Conservation (phyloP, 2,888 invertebrate genomes). For the Conus canariensis region DNA sequence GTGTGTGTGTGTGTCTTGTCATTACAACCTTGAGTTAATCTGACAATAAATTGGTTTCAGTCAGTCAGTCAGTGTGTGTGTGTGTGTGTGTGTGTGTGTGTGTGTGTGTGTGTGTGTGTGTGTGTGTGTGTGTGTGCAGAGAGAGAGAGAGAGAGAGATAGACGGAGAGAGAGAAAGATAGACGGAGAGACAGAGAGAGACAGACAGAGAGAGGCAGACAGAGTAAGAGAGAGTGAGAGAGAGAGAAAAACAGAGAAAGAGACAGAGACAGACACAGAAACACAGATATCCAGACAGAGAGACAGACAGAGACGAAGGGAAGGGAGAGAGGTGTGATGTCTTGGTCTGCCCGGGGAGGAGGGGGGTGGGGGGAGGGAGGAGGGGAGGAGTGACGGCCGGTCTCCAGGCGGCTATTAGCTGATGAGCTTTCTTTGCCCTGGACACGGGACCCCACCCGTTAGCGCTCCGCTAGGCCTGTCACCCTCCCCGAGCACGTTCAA, state of each 20-base stretch:
- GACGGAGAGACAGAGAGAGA: too few species aligned
- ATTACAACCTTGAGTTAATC: too few species aligned
- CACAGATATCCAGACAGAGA: neutral
- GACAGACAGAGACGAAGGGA: neutral
- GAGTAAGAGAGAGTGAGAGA: neutral
- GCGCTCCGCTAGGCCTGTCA: neutral
- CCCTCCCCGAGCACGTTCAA: neutral
- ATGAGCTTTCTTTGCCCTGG: slow-evolving; percentile 19
- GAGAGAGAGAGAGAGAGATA: too few species aligned
- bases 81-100: neutral
- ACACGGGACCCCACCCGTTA: neutral
- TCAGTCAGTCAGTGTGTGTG: neutral
- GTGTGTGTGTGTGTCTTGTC: too few species aligned
- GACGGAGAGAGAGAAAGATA: too few species aligned
- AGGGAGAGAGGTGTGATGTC: neutral
- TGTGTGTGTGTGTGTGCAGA: too few species aligned
- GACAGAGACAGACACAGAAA: neutral
- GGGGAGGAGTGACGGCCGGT: neutral
- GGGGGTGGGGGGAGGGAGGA: neutral
- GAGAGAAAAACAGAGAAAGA: neutral
- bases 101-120: neutral
- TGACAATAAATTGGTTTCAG: too few species aligned
- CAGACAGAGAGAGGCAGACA: too few species aligned
- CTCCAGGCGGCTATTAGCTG: slow-evolving; percentile 42
- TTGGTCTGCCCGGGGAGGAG: neutral